Evolutionary conservation across 2,888 invertebrate species (phyloP), one percentile per base, ranked within the genome.

Genomic region (Anodontia alba): DNA sequence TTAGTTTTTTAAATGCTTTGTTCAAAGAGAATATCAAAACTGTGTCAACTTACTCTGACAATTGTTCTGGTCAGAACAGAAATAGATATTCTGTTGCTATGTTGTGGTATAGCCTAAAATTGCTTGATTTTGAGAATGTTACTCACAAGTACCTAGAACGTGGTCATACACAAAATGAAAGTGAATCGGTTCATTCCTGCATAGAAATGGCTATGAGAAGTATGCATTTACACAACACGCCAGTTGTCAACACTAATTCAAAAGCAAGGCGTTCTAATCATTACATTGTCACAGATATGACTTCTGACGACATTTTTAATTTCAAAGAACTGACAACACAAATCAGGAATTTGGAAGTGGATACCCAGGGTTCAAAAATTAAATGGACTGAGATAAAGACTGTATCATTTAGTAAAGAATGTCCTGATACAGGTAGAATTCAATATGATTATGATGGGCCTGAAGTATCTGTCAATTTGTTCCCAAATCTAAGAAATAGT

Each of bases 361-460:
- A 68, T 54, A 67, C 31, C 1, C 31, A 49, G 33, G 75, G 68
- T 7, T 68, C 23, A 1, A 68, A 75, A 67, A 68, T 75, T 5
- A 66, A 36, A 43, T 75, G 75, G 75, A 36, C 33, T 46, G 54
- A 72, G 36, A 72, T 72, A 17, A 29, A 36, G 51, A 54, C 72
- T 54, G 31, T 72, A 8, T 54, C 51, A 33, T 72, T 72, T n/a
- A 33, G 33, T 23, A 72, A 38, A 31, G 36, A 54, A 2, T 38
- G n/a, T 17, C 72, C 72, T 49, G 71, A 29, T 36, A 46, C 46
- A 12, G 51, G 46, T 26, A 23, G 31, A 17, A 54, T 73, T 43
- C 57, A 73, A 29, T 57, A 62, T 62, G 62, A 57, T n/a, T 73
- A 54, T 26, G 38, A 20, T 15, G 46, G 38, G 12, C 12, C 46